phyloP scores from a whole-genome alignment of 30 jellyfish, hydroid and myxozoan genomes.

The Pseudorhiza aurosa region DNA sequence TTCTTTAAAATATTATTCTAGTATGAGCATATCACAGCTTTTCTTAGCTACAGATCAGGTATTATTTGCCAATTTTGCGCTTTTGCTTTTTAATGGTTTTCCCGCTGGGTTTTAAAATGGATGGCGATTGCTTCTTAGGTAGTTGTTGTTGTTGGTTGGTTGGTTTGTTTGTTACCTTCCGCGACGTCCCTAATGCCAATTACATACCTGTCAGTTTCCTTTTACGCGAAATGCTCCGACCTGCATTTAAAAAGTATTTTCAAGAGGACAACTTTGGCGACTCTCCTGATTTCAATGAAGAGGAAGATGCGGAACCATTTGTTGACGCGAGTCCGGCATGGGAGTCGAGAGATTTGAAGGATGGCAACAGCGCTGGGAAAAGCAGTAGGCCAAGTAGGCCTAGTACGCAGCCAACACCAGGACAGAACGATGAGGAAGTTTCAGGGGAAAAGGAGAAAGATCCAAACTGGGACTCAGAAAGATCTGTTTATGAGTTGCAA shows the following conservation, averaged over 20 bases:
- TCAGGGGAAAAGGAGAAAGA: not conserved
- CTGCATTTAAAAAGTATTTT: conserved; percentile 52
- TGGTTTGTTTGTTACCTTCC: too few species aligned
- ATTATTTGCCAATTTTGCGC: too few species aligned
- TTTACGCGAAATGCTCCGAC: conserved; percentile 41
- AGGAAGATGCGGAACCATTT: conserved; percentile 14
- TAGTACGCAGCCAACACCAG: not conserved
- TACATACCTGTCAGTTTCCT: not conserved
- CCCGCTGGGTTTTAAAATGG: too few species aligned
- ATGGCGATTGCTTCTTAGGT: too few species aligned
- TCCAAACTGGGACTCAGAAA: conserved; percentile 75
- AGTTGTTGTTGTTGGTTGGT: too few species aligned
- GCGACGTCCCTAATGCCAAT: too few species aligned
- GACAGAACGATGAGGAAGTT: not conserved
- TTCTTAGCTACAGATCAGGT: too few species aligned
- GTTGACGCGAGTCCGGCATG: conserved; percentile 38
- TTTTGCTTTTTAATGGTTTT: too few species aligned
- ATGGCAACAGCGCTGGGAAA: not conserved
- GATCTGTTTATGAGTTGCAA: conserved; percentile 80
- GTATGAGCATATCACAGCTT: too few species aligned
- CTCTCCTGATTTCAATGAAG: not conserved
- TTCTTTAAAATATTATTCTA: too few species aligned
- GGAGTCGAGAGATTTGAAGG: not conserved
- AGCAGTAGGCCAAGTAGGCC: not conserved
- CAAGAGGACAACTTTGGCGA: conserved; percentile 53